A percentile compares a stretch with the other conserved stretches of the same genome.
phyloP scores from a whole-genome alignment of 2,888 invertebrate species.

The Odontocerum albicorne region DNA sequence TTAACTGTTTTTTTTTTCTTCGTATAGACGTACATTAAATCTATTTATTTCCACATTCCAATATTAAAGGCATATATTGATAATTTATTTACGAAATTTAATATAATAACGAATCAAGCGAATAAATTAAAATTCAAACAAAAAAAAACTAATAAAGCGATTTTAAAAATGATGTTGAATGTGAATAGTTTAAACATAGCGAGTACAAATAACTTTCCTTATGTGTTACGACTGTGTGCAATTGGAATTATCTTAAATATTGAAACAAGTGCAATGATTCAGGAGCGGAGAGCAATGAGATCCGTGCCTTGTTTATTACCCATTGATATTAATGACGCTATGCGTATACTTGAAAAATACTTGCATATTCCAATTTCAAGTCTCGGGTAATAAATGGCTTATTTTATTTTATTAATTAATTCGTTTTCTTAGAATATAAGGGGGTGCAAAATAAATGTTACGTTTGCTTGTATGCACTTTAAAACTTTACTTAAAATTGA shows the following conservation, averaged over 20 bases:
- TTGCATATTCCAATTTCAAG: not conserved
- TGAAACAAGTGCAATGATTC: constrained; percentile 32
- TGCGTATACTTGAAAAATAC: not conserved
- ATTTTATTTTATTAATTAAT: too few relatives aligned
- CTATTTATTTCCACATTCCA: constrained; percentile 24
- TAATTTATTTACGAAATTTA: constrained; percentile 14
- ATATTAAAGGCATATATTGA: constrained; percentile 9
- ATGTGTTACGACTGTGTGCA: constrained; percentile 25
- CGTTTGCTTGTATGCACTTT: too few relatives aligned
- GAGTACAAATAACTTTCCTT: constrained; percentile 28
- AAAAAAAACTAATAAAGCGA: constrained; percentile 15
- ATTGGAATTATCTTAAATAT: constrained; percentile 25
- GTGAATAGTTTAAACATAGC: constrained; percentile 15
- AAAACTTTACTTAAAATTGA: too few relatives aligned
- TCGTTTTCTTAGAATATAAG: not conserved
- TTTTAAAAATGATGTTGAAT: constrained; percentile 11
- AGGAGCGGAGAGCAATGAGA: constrained; percentile 18
- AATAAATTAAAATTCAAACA: constrained; percentile 11
- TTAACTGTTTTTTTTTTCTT: constrained; percentile 5
- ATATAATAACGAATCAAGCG: constrained; percentile 11
- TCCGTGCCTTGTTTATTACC: constrained; percentile 32
- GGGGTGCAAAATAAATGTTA: not conserved
- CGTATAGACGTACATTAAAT: constrained; percentile 10
- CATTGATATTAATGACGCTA: constrained; percentile 13
- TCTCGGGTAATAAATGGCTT: not conserved